Conservation (phyloP, 2,888 invertebrate species). For the Agrotis clavis region DNA sequence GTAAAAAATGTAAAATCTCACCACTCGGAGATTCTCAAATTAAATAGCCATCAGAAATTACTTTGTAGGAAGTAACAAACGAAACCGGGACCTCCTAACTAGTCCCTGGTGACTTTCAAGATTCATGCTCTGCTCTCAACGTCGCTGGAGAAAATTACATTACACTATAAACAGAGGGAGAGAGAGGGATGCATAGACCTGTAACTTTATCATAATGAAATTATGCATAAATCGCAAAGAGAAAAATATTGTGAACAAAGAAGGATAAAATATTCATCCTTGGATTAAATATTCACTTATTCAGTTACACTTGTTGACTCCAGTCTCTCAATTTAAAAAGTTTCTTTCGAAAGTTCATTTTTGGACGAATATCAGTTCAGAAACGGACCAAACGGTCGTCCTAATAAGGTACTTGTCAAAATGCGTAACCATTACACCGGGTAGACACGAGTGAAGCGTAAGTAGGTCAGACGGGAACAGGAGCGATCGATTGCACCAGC, state of each 20-base stretch:
- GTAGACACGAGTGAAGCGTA: constrained; percentile 70
- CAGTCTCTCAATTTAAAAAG: constrained; percentile 19
- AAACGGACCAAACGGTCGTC: constrained; percentile 40
- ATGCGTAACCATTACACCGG: constrained; percentile 67
- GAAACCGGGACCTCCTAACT: constrained; percentile 41
- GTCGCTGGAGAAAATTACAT: constrained; percentile 28
- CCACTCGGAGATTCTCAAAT: neutral
- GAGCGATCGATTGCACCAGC: constrained; percentile 78
- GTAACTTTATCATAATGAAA: constrained; percentile 8
- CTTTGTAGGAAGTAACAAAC: constrained; percentile 41
- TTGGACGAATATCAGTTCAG: constrained; percentile 30
- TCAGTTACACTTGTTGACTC: constrained; percentile 36
- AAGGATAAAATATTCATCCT: neutral
- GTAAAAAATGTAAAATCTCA: constrained; percentile 18
- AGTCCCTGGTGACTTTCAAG: constrained; percentile 45
- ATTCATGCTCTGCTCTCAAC: constrained; percentile 19
- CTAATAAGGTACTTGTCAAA: constrained; percentile 69
- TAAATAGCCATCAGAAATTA: constrained; percentile 22
- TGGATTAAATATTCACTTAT: constrained; percentile 27
- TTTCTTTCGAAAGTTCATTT: constrained; percentile 37
- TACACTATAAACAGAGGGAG: constrained; percentile 8
- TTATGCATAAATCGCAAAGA: constrained; percentile 5
- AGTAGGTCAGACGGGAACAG: constrained; percentile 79
- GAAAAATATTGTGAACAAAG: neutral
- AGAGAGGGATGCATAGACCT: constrained; percentile 3